Base-by-base conservation (phyloP, 37 sponge, comb jelly and placozoan species). In the Bolinopsis microptera region DNA sequence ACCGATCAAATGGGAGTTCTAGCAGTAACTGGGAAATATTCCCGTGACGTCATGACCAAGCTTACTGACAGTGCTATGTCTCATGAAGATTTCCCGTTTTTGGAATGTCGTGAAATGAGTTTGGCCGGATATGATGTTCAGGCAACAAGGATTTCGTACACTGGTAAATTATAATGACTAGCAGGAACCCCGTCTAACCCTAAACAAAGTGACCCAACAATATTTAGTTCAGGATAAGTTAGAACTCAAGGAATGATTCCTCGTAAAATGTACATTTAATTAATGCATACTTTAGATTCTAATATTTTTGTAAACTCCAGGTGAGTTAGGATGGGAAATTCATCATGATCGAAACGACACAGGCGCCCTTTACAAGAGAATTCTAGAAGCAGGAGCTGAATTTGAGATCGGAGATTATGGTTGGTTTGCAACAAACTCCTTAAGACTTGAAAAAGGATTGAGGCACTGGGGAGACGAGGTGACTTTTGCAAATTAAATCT, bases 381-480 rank as follows among this genome's bases (percentile, higher is more conserved):
- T 94, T 38, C 92, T 68, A 5, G 72, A 69, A 24, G 92, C 92
- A 61, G 94, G 94, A 8, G 32, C 61, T 39, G 70, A 41, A 1
- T 93, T 32, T 26, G 94, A 39, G 24, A 93, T 94, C 0, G 92
- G 31, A 32, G 92, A 94, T 33, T 67, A 80, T 93, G 94, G 94
- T 0, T 93, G 38, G 2, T 94, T 67, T 48, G 94, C 94, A 5
- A 68, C 93, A 0, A 94, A 38, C 31, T 93, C 92, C 3, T 48
- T 94, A 26, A 28, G 94, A 41, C 1, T 94, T 2, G 92, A 94
- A 39, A 92, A 92, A 34, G 94, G 94, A 1, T 93, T 94, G 34
- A 32, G 94, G n/a, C 92, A 48, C 22, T 92, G 92, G 92, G 94
- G 94, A 61, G 92, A 74, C 22, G 94, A 94, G 92, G 94, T 94